Percentiles rank a stretch among this genome's conserved stretches.
Evolutionary conservation across 35 echinoderm and acorn worm species (phyloP).

Genomic region (Holothuria glaberrima): DNA sequence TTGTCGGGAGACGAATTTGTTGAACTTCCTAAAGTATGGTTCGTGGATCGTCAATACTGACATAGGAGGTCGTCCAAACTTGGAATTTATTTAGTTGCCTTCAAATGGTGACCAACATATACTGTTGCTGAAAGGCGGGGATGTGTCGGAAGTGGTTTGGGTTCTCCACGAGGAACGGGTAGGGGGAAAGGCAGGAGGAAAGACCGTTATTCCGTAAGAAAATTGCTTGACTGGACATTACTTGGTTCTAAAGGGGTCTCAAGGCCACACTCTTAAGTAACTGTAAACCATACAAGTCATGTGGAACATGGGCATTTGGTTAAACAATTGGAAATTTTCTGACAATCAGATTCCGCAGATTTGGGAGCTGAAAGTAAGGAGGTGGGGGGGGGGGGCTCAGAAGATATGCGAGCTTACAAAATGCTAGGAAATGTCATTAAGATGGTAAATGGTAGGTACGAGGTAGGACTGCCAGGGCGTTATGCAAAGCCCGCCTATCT

Average conservation of each 20-base stretch:
- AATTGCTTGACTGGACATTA: background rate
- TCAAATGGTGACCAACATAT: background rate
- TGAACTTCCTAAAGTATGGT: background rate
- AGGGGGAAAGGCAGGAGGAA: too few relatives aligned
- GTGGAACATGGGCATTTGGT: background rate
- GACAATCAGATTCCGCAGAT: slow-evolving; percentile 18
- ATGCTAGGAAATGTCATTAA: background rate
- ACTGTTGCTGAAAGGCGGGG: background rate
- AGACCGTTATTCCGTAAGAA: background rate
- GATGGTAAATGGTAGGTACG: slow-evolving; percentile 8
- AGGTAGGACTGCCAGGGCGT: too few relatives aligned
- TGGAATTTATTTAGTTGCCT: background rate
- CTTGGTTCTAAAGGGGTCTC: background rate
- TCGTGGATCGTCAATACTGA: background rate
- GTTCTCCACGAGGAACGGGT: slow-evolving; percentile 14
- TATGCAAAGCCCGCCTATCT: background rate
- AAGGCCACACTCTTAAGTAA: background rate
- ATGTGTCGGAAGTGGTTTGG: slow-evolving; percentile 8
- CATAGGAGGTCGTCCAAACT: background rate
- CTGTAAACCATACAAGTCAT: background rate
- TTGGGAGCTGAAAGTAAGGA: too few relatives aligned
- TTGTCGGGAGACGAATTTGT: background rate
- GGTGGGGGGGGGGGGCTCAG: background rate
- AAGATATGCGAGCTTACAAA: too few relatives aligned
- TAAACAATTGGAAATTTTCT: background rate